Evolutionary conservation across 2,113 vertebrate genomes (phyloP).

Genomic region (Solenodon paradoxus): DNA sequence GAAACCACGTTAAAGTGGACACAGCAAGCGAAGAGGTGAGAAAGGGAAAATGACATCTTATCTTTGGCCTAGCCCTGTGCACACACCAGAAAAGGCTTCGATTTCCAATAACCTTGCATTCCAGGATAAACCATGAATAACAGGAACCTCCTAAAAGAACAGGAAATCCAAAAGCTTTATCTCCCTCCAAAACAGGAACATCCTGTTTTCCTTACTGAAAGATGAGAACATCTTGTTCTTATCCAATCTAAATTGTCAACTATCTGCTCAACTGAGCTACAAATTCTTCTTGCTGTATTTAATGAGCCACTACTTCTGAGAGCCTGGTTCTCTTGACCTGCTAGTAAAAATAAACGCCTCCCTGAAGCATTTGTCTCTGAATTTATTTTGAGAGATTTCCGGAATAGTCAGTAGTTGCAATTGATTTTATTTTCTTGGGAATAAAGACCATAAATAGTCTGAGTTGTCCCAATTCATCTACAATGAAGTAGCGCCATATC

Average conservation of each 20-base stretch:
- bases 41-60: neutral
- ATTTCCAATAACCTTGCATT: neutral
- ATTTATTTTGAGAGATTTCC: neutral
- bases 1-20: neutral
- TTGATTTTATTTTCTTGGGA: neutral
- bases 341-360: constrained; percentile 3
- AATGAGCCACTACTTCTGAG: neutral
- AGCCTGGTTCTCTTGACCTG: neutral
- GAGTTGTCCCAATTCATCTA: neutral
- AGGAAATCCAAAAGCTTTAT: constrained; percentile 39
- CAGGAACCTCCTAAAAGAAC: constrained; percentile 31
- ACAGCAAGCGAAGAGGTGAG: neutral
- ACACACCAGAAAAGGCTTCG: neutral
- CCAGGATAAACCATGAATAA: constrained; percentile 36
- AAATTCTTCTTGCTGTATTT: neutral
- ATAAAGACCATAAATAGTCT: neutral
- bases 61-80: neutral
- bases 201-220: constrained; percentile 48
- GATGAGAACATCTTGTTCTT: constrained; percentile 15
- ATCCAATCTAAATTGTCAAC: neutral
- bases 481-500: neutral
- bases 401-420: neutral
- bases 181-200: constrained; percentile 41
- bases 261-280: neutral
- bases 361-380: neutral